Base-by-base conservation (phyloP, 2,113 vertebrate genomes). In the Pleuronectes platessa region DNA sequence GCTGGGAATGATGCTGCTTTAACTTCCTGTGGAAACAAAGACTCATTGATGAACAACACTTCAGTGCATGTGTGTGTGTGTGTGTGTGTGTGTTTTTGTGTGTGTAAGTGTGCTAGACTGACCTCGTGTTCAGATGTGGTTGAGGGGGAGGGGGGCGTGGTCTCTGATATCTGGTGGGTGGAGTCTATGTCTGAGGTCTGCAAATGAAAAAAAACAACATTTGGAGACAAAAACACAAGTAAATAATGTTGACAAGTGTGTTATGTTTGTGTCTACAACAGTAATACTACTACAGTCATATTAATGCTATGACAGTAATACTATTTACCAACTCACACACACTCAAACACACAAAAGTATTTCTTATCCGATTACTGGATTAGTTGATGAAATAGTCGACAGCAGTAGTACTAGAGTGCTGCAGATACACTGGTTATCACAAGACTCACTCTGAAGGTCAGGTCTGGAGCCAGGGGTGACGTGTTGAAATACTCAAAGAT, bases 401-500 rank as follows among this genome's bases (percentile, higher is more conserved):
- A 35, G 31, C 42, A 47, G 45, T 47, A 47, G 45, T 17, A n/a
- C n/a, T n/a, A 47, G 45, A 17, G 12, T 20, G 18, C 47, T 51
- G 47, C 47, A 51, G 47, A 7, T 7, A 5, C 6, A 31, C 31
- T 31, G 15, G 45, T 17, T 15, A 47, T 13, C 15, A 51, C 15
- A 1, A 18, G 47, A 96, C 98, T 98, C 83, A 99, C 98, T 92
- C 96, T 96, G 90, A 98, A 97, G 17, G 95, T 96, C 71, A 99
- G 94, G 85, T 98, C 97, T 5, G 97, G 96, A n/a, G 96, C 94
- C 81, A 98, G 93, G 61, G 98, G 96, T 55, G 97, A 97, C 0
- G 97, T 97, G 93, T 98, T 99, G 93, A 99, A 99, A 78, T 99
- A 99, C 24, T 98, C 97, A 92, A 99, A 99, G 75, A 99, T 97